Base-by-base conservation (phyloP, 2,888 invertebrate species). In the Cryptocephalus primarius region DNA sequence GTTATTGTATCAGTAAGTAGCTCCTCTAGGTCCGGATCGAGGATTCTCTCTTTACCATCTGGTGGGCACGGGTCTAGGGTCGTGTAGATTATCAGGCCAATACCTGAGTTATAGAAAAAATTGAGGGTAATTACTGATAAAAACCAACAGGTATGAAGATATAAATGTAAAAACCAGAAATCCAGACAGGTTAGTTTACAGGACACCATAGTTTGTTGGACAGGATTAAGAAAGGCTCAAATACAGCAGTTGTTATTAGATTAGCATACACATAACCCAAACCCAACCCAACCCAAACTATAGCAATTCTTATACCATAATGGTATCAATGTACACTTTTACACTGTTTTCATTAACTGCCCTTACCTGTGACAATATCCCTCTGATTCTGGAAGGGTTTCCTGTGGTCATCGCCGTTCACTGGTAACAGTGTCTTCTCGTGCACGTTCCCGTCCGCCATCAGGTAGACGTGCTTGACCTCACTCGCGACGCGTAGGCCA, bases 31-130 rank as follows among this genome's bases (percentile, higher is more conserved):
- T 90, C 88, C 10, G 83, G 81, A 57, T 88, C 88, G 60, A 95
- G 82, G 59, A 83, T 81, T 57, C 88, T 77, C 73, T 94, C 93
- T 71, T 93, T 91, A 52, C 87, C 85, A 59, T 85, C 85, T 39
- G 81, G 79, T 62, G 88, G 78, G 56, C 90, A 88, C 71, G 85
- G 91, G 73, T 95, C 94, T 69, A 95, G 74, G 36, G 94, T 91
- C 60, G 83, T 81, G 73, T 89, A 95, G 58, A 94, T 82, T 58
- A 88, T 80, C 60, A 86, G 74, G 40, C 93, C 95, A 61, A 95
- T 71, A 33, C 66, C 68, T 12, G 60, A 22, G 22, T 22, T 22
- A 22, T 6, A 22, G n/a, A n/a, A n/a, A n/a, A n/a, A n/a, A n/a
- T n/a, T n/a, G n/a, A n/a, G 6, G 22, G 22, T 22, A 22, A 22